Conservation (phyloP, 2,888 invertebrate species). For the Hoplodrina blanda region DNA sequence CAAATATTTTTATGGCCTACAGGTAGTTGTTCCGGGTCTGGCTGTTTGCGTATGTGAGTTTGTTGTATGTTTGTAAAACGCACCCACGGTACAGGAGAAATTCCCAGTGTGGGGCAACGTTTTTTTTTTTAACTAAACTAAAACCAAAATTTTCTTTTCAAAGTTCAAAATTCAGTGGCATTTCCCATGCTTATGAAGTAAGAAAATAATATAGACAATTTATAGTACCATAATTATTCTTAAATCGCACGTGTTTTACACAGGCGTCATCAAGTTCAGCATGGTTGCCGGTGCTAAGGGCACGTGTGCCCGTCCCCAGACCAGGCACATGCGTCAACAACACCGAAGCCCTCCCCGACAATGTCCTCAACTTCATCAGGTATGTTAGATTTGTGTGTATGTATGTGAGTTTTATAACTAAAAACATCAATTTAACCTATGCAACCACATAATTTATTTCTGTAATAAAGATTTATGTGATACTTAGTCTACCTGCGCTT, state of each 20-base stretch:
- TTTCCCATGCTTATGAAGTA: not conserved
- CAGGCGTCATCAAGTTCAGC: conserved; percentile 92
- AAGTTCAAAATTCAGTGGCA: not conserved
- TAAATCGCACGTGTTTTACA: conserved; percentile 2
- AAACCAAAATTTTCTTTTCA: too few species aligned
- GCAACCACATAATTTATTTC: conserved; percentile 20
- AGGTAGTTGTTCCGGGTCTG: too few species aligned
- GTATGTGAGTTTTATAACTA: not conserved
- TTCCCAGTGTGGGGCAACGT: too few species aligned
- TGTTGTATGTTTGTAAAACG: too few species aligned
- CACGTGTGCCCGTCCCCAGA: conserved; percentile 91
- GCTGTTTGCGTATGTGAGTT: too few species aligned
- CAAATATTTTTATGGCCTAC: too few species aligned
- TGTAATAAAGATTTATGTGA: conserved; percentile 19
- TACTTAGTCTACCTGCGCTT: conserved; percentile 25
- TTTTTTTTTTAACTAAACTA: too few species aligned
- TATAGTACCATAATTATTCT: not conserved
- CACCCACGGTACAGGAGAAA: too few species aligned
- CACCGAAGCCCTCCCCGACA: conserved; percentile 91
- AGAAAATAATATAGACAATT: not conserved
- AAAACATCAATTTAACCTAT: conserved; percentile 6
- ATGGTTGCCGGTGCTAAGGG: conserved; percentile 92
- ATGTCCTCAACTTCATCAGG: conserved; percentile 93
- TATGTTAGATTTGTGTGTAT: conserved; percentile 53
- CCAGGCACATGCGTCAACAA: conserved; percentile 93